These are phyloP conservation scores for Apodemus sylvaticus DNA, from an alignment of 2,113 vertebrate genomes.

Conservation along the genomic window DNA sequence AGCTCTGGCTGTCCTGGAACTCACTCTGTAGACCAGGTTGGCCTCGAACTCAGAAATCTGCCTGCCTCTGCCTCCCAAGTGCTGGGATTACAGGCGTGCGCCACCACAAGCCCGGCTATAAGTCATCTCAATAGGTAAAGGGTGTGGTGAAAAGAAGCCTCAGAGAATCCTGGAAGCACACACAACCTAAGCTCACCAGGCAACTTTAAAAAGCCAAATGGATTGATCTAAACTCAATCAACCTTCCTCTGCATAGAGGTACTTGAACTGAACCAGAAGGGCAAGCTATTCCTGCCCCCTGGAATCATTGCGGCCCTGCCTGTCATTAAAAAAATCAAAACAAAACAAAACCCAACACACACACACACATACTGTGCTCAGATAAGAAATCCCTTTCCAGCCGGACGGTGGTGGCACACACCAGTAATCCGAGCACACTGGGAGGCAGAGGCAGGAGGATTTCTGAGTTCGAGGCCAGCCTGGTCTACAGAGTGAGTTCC, in stretches of 20 bases:
- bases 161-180: background rate
- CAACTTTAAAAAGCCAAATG: background rate
- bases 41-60: too few relatives aligned
- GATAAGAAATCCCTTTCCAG: too few relatives aligned
- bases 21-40: too few relatives aligned
- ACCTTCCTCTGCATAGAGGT: background rate
- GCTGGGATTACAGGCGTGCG: too few relatives aligned
- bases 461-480: too few relatives aligned
- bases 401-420: too few relatives aligned
- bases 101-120: too few relatives aligned
- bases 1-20: too few relatives aligned
- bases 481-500: too few relatives aligned
- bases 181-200: background rate
- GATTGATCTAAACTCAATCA: constrained; percentile 43
- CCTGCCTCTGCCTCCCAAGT: too few relatives aligned
- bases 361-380: background rate
- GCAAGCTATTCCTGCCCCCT: background rate
- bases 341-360: background rate
- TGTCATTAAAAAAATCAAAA: background rate
- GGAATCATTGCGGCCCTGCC: background rate
- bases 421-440: too few relatives aligned
- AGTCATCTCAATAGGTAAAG: background rate
- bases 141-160: background rate
- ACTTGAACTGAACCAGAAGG: constrained; percentile 29
- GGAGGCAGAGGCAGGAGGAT: too few relatives aligned